These are phyloP conservation scores for Silurus aristotelis DNA, from an alignment of 2,797 vertebrate genomes.

Conservation along the genomic window DNA sequence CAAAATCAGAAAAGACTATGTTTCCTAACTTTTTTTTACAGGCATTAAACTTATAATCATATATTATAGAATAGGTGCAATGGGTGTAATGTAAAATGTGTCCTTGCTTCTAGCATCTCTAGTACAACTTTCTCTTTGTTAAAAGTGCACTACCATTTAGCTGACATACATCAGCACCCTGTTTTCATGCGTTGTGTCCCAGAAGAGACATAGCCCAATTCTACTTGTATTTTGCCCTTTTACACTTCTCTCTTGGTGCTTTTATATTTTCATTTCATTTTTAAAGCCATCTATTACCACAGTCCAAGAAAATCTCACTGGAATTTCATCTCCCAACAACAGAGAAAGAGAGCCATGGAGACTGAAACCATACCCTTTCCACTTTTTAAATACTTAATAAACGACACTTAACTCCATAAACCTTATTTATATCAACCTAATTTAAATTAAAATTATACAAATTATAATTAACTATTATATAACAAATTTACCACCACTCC, in stretches of 20 bases:
- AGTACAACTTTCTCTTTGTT: not conserved
- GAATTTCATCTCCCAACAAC: not conserved
- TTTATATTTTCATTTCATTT: slow-evolving; percentile 2
- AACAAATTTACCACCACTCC: not conserved
- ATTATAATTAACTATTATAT: not conserved
- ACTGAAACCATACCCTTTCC: not conserved
- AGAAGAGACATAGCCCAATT: slow-evolving; percentile 3
- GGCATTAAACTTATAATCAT: not conserved
- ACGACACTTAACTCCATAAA: not conserved
- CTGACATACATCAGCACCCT: not conserved
- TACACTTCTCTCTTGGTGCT: not conserved
- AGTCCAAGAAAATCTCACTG: not conserved
- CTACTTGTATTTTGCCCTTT: not conserved
- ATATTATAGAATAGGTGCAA: not conserved
- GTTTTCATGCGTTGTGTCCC: not conserved
- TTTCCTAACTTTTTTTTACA: too few relatives aligned
- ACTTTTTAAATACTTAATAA: not conserved
- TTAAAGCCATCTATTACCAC: not conserved
- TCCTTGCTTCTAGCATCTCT: not conserved
- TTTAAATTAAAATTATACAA: not conserved
- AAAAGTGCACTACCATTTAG: not conserved
- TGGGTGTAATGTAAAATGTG: not conserved
- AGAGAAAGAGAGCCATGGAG: not conserved
- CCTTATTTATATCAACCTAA: not conserved
- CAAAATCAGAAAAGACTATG: too few relatives aligned